phyloP scores from a whole-genome alignment of 2,797 vertebrate species.

The Helicolenus hilgendorfi region DNA sequence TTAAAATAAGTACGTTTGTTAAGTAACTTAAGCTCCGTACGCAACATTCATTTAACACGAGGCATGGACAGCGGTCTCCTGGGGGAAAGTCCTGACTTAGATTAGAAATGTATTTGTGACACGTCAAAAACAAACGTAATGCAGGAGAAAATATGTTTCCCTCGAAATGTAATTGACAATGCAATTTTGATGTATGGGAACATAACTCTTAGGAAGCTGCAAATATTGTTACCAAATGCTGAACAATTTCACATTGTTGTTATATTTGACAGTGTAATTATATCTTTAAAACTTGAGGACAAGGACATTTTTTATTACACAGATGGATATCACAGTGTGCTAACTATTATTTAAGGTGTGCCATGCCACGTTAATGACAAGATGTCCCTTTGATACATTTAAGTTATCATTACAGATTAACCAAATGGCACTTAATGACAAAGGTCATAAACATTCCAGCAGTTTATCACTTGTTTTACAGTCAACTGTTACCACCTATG shows the following conservation, averaged over 20 bases:
- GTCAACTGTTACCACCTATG: background rate
- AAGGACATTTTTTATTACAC: background rate
- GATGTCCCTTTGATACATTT: background rate
- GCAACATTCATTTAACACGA: too few species aligned
- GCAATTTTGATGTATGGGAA: background rate
- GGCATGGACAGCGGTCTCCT: background rate
- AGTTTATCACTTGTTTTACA: background rate
- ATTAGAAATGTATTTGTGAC: too few species aligned
- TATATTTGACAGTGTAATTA: background rate
- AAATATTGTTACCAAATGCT: background rate
- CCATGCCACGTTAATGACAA: background rate
- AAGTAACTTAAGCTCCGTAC: accelerated
- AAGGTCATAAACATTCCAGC: background rate
- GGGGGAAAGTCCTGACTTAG: background rate
- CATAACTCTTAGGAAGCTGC: background rate
- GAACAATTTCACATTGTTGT: background rate
- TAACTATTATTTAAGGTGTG: background rate
- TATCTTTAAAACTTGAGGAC: background rate
- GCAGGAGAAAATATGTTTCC: background rate
- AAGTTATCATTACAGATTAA: background rate
- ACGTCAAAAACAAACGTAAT: background rate
- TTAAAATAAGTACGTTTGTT: background rate
- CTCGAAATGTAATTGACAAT: background rate
- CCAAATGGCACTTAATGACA: background rate
- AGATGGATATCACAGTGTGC: background rate